Base-by-base conservation (phyloP, 2,888 invertebrate species). In the Eilema caniola region DNA sequence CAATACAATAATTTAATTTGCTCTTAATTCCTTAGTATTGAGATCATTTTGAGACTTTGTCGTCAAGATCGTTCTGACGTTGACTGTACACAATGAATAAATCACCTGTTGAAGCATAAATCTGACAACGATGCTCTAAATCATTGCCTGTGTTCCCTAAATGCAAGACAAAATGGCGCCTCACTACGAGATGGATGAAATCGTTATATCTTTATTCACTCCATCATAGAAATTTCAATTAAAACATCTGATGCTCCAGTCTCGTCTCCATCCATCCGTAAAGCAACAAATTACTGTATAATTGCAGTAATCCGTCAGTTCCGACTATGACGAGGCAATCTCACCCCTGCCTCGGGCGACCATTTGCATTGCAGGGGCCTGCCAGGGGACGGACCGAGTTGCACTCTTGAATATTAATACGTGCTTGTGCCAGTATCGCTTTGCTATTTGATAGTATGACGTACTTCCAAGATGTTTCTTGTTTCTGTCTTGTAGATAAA, bases 291-390 rank as follows among this genome's bases (percentile, higher is more conserved):
- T 78, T 73, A 78, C 67, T 77, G 76, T 77, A 78, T 82, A 82
- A 82, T 82, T 81, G 78, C 74, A 74, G 77, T 82, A 81, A 81
- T 81, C 78, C 82, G 81, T 71, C 75, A 69, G 75, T 78, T 74
- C 74, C 72, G 73, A 75, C 65, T 64, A 68, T 65, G 68, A 67
- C 67, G 76, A 78, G 78, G 76, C 81, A 81, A 81, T 81, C 80
- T 78, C 64, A 71, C 75, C 37, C 37, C n/a, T 41, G 76, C 82
- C 82, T 65, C 78, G 75, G 82, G 82, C 82, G 67, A 70, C 65
- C 75, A 81, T 81, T 82, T 78, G 80, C 81, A 78, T 78, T 75
- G 28, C 28, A 24, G 23, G 47, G 41, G 24, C 25, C 33, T 23
- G 66, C 37, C 61, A 37, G 67, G 63, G 66, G 63, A 41, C 41